Evolutionary conservation across 2,797 vertebrate genomes (phyloP), one percentile per base, ranked within the genome.

Genomic region (Leptoclinus maculatus): DNA sequence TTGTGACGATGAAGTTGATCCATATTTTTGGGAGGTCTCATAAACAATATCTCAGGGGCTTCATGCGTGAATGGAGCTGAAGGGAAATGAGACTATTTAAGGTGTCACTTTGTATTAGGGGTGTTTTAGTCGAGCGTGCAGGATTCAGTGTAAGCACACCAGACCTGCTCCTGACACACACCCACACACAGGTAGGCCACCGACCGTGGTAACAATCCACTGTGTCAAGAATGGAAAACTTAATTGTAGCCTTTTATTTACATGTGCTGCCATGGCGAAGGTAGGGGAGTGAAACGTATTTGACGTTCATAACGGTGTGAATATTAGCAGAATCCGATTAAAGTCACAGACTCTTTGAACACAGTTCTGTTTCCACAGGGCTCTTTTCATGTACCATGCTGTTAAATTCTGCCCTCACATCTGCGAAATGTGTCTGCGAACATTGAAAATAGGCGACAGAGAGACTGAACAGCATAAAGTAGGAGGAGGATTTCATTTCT

Each of bases 51-150:
- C 74, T 87, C 73, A 43, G 38, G 41, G 80, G 82, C 14, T 63
- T 76, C 74, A 32, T 39, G 72, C 75, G 66, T 72, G 76, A 74
- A 74, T 29, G 60, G 66, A 78, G 47, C 79, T 54, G 43, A 79
- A 79, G 62, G 65, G 54, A 82, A 77, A 79, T 38, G 57, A 79
- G 76, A 51, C 63, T 72, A 82, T 87, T 89, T 76, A 70, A 83
- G 56, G 60, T 86, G 88, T 84, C 82, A 77, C 71, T 83, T 74
- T 78, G 65, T 66, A 34, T 80, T 5, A 67, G 59, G 6, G n/a
- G 16, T 41, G 59, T 70, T 83, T 78, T 19, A 76, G 32, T 56
- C 62, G 19, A 19, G 45, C 27, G 1, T 36, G 74, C 45, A 38
- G 27, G 51, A 41, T 45, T 68, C 8, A 21, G 41, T 38, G 43